Base-by-base conservation (phyloP, 2,888 invertebrate species). In the Caenorhabditis japonica region DNA sequence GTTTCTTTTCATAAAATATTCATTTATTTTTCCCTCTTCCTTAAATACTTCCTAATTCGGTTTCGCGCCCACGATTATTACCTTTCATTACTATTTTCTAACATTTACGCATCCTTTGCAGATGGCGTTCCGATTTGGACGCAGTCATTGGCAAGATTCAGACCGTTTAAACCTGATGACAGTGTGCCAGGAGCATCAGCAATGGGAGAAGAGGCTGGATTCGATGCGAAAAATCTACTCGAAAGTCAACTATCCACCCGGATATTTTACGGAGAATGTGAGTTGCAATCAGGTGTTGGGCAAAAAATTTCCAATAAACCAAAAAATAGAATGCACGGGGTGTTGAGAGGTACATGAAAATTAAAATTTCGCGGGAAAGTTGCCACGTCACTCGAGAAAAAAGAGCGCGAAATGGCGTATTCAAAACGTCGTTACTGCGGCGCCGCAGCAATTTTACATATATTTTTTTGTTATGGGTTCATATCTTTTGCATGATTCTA, bases 261-360 rank as follows among this genome's bases (percentile, higher is more conserved):
- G 53, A 51, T 66, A 62, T 17, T 75, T 78, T 49, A 60, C 78
- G 4, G 58, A 66, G 13, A 59, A 58, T 12, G 78, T 78, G 23
- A 19, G 55, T 39, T n/a, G n/a, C n/a, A n/a, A n/a, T n/a, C n/a
- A n/a, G n/a, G n/a, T n/a, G n/a, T n/a, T n/a, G n/a, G n/a, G n/a
- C n/a, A n/a, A n/a, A n/a, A n/a, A n/a, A n/a, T n/a, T n/a, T n/a
- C n/a, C n/a, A n/a, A n/a, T n/a, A n/a, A n/a, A n/a, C n/a, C n/a
- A n/a, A n/a, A n/a, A n/a, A n/a, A n/a, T n/a, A n/a, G n/a, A n/a
- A n/a, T n/a, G n/a, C n/a, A n/a, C n/a, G n/a, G n/a, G n/a, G n/a
- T n/a, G n/a, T n/a, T n/a, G n/a, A n/a, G n/a, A n/a, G n/a, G n/a
- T n/a, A n/a, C n/a, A n/a, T n/a, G n/a, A n/a, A n/a, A n/a, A n/a